Conservation (phyloP, 1,140 invertebrate genomes). For the Delia radicum region DNA sequence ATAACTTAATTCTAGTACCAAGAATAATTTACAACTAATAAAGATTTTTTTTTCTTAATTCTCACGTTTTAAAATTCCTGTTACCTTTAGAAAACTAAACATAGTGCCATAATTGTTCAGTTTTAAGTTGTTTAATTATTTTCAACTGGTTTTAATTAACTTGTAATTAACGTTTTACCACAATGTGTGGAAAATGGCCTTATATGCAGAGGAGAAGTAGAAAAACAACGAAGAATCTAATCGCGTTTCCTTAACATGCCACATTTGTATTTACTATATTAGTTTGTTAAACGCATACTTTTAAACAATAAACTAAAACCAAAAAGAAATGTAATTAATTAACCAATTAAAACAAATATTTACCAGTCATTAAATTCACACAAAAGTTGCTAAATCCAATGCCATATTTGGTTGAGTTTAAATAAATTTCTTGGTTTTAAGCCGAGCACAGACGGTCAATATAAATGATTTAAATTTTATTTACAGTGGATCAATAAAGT, state of each 20-base stretch:
- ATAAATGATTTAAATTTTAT: no score
- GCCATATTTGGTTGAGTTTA: no score
- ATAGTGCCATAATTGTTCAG: background rate
- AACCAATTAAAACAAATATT: background rate
- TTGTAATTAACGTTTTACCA: conserved; percentile 15
- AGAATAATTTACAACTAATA: no score
- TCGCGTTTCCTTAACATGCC: conserved; percentile 1
- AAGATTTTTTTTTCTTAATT: no score
- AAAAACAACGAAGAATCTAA: background rate
- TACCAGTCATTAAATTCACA: background rate
- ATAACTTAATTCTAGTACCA: no score
- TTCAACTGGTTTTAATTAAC: conserved; percentile 5
- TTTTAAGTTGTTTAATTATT: background rate
- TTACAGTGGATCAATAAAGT: no score
- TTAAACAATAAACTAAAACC: background rate
- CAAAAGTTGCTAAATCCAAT: no score
- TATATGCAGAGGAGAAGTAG: background rate
- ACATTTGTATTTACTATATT: background rate
- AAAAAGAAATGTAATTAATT: background rate
- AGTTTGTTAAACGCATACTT: background rate
- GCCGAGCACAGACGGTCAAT: no score
- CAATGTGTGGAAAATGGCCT: conserved; percentile 6
- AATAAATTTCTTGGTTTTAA: no score
- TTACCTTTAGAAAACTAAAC: no score
- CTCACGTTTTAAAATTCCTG: no score